A percentile compares a stretch with the other conserved stretches of the same genome.
phyloP scores from a whole-genome alignment of 1,140 invertebrate genomes.

The Laupala kohalensis region DNA sequence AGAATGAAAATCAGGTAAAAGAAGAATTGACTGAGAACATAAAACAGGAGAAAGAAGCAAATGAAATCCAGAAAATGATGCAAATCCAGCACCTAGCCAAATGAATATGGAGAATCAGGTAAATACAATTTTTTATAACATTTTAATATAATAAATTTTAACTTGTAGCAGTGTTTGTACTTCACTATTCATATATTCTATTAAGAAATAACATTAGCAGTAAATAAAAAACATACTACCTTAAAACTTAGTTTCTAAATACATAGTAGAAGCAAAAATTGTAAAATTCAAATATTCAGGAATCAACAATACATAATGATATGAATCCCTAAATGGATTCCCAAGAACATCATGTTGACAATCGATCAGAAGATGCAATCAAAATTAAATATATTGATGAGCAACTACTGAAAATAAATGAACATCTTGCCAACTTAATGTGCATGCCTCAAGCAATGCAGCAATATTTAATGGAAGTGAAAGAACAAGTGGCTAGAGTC shows the following conservation, averaged over 20 bases:
- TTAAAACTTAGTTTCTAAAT: no score
- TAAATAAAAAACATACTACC: no score
- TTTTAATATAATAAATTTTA: no score
- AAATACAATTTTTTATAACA: no score
- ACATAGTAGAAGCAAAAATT: no score
- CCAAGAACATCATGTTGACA: background rate
- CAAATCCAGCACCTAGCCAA: no score
- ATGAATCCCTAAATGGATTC: background rate
- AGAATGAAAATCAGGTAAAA: constrained; percentile 26
- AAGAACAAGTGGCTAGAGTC: background rate
- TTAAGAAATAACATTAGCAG: no score
- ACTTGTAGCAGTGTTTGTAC: no score
- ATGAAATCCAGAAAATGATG: background rate
- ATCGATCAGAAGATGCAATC: background rate
- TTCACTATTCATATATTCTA: no score
- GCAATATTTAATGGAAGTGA: background rate
- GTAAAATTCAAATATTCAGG: no score
- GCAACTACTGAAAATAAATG: constrained; percentile 5
- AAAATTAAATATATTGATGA: background rate
- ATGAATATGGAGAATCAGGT: no score
- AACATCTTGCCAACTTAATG: constrained; percentile 12
- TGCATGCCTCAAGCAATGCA: background rate
- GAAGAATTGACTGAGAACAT: constrained; percentile 27
- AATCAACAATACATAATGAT: background rate
- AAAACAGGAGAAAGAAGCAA: background rate